These are phyloP conservation scores for Albula goreensis DNA, from an alignment of 2,113 vertebrate species.

Conservation along the genomic window DNA sequence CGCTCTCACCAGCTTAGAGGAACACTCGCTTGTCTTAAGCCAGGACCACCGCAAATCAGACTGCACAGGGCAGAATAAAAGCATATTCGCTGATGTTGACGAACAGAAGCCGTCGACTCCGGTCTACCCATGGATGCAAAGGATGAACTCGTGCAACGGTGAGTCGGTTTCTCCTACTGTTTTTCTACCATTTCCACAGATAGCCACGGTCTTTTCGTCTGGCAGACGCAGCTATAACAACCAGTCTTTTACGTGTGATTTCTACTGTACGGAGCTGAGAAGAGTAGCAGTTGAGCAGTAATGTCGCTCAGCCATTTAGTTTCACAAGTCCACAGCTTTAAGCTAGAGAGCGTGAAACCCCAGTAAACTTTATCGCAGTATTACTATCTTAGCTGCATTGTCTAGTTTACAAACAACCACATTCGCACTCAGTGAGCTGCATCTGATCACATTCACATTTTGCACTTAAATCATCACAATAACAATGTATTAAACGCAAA, in stretches of 20 bases:
- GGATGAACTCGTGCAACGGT: constrained; percentile 96
- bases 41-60: constrained; percentile 86
- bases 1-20: constrained; percentile 73
- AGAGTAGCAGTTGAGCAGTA: constrained; percentile 49
- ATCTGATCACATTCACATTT: not conserved
- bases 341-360: constrained; percentile 32
- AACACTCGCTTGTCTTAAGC: constrained; percentile 75
- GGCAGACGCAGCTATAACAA: constrained; percentile 37
- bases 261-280: constrained; percentile 47
- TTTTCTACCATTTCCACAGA: constrained; percentile 45
- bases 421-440: not conserved
- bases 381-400: not conserved
- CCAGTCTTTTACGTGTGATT: constrained; percentile 55
- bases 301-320: constrained; percentile 29
- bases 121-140: constrained; percentile 92
- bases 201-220: constrained; percentile 57
- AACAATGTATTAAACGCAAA: constrained; percentile 16
- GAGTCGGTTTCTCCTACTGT: constrained; percentile 64
- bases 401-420: not conserved
- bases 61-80: constrained; percentile 83
- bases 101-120: constrained; percentile 86
- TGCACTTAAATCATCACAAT: constrained; percentile 5
- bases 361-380: not conserved
- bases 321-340: constrained; percentile 36
- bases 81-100: constrained; percentile 80